Percentiles rank a stretch among this genome's conserved stretches.
These are phyloP conservation scores for Parthenolecanium corni DNA, from an alignment of 2,888 invertebrate species.

Conservation along the genomic window DNA sequence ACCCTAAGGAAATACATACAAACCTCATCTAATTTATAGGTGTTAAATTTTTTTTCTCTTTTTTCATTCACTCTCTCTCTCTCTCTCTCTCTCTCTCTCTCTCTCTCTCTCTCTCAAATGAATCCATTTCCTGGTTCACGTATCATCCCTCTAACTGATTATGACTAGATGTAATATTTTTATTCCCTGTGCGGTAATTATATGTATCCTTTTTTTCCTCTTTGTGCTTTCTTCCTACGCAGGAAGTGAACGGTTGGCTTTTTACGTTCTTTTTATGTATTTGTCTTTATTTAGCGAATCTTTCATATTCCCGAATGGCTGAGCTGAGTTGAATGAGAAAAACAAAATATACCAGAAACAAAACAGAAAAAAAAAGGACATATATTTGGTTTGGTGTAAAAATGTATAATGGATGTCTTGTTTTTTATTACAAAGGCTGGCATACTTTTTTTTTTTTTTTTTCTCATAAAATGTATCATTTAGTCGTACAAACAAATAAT, in stretches of 20 bases:
- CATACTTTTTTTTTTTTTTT: constrained; percentile 2
- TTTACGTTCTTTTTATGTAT: constrained; percentile 25
- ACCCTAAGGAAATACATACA: constrained; percentile 14
- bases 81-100: too few relatives aligned
- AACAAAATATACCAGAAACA: too few relatives aligned
- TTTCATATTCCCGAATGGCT: constrained; percentile 23
- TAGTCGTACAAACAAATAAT: constrained; percentile 24
- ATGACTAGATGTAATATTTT: constrained; percentile 27
- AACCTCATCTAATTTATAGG: constrained; percentile 26
- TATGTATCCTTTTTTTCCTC: neutral
- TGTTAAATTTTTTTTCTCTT: constrained; percentile 20
- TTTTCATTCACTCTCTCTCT: too few relatives aligned
- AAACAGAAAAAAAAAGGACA: constrained; percentile 17
- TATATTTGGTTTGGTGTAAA: constrained; percentile 19
- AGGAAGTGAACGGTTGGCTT: constrained; percentile 23
- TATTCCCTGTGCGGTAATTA: constrained; percentile 25
- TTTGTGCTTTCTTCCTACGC: constrained; percentile 8
- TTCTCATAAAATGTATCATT: constrained; percentile 25
- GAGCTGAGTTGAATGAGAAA: neutral
- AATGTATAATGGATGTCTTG: constrained; percentile 23
- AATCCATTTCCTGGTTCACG: constrained; percentile 23
- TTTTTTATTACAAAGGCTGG: constrained; percentile 13
- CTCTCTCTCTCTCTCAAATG: too few relatives aligned
- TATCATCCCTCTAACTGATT: constrained; percentile 26
- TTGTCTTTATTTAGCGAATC: constrained; percentile 27